Conservation (phyloP, 2,113 vertebrate genomes). For the Rhinoderma darwinii region DNA sequence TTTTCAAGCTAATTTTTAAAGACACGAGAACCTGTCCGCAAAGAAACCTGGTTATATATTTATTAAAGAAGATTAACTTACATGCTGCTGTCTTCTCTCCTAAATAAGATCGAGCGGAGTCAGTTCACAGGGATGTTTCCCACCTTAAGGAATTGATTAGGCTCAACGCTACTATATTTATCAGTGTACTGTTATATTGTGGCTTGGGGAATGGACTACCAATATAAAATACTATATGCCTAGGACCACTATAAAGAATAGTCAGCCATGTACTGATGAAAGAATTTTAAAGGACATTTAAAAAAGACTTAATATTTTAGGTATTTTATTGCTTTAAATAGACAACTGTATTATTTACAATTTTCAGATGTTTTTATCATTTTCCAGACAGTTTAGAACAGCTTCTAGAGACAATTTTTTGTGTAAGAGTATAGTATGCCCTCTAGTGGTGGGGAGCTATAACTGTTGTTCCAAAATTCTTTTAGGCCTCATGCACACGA, state of each 20-base stretch:
- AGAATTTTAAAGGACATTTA: too few species aligned
- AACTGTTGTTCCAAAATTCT: too few species aligned
- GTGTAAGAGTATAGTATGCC: background rate
- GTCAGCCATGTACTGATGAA: too few species aligned
- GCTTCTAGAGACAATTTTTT: too few species aligned
- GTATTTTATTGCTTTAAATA: background rate
- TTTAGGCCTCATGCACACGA: too few species aligned
- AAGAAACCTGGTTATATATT: slow-evolving; percentile 36
- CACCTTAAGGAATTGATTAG: background rate
- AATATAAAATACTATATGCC: background rate
- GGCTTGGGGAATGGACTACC: background rate
- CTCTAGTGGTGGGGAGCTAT: background rate
- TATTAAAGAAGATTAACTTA: slow-evolving; percentile 47
- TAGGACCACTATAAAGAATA: too few species aligned
- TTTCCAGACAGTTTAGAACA: background rate
- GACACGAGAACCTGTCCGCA: background rate
- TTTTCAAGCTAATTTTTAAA: background rate
- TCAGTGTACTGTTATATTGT: background rate
- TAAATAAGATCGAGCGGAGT: slow-evolving; percentile 36
- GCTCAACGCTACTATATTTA: background rate
- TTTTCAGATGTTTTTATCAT: background rate
- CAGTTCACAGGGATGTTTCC: background rate
- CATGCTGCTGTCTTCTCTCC: background rate
- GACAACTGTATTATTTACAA: background rate
- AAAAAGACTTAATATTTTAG: too few species aligned